Base-by-base conservation (phyloP, 2,113 vertebrate genomes). In the Oryzias melastigma region DNA sequence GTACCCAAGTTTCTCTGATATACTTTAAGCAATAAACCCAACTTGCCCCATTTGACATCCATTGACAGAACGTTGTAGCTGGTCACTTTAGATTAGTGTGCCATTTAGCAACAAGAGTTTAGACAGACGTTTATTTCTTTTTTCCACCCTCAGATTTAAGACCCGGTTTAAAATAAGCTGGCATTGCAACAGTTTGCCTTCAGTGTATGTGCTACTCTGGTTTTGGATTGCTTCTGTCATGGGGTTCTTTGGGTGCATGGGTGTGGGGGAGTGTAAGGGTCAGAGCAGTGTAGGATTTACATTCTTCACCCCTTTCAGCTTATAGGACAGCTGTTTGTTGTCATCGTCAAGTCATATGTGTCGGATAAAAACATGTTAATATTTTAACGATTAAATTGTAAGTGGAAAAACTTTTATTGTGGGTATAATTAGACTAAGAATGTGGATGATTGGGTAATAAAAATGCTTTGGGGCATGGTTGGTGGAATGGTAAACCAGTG, bases 321-420 rank as follows among this genome's bases (percentile, higher is more conserved):
- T 77, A 77, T 73, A 57, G 20, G n/a, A 78, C 87, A 89, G 79
- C 86, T 87, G 85, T 67, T 76, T 79, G 68, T 61, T 65, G 72
- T 65, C 73, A 78, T 62, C 41, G 62, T 63, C 27, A 77, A 62
- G 62, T 45, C 16, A 17, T 44, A 44, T 45, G 24, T 14, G n/a
- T 4, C n/a, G 55, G 41, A 7, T 18, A 48, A 56, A 60, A 62
- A 53, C 25, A 8, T 8, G 5, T 57, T 14, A 29, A 51, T 35
- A 35, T 35, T 35, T 35, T 35, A 35, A 35, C 10, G 35, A 35
- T 35, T 10, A 35, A 12, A 35, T 58, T 20, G 41, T 53, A 7
- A 10, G n/a, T 18, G n/a, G 19, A 18, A 56, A 69, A 20, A 51
- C 54, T 18, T 56, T 43, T n/a, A 46, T 43, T 12, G 46, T 14